Evolutionary conservation across 2,113 vertebrate species (phyloP), one percentile per base, ranked within the genome.

Genomic region (Colossoma macropomum): DNA sequence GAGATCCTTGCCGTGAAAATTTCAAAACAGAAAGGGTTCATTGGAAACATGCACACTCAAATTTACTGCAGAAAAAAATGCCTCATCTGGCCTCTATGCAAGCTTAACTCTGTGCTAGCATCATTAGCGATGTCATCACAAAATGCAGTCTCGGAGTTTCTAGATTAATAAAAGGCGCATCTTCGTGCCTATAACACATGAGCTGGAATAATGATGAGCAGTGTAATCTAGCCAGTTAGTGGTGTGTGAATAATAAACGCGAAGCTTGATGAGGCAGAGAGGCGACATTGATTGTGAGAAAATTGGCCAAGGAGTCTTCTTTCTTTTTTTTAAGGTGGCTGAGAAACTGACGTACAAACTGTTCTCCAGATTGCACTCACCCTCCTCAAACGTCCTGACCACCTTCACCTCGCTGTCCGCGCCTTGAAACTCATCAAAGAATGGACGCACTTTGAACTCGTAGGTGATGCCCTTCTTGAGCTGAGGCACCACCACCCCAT

Each of bases 371-470:
- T 45, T 34, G 85, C 89, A 94, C 95, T 94, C 91, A 95, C 98
- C 98, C 97, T 99, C 98, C 92, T 99, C 98, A 88, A 98, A 91
- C 7, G 98, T 99, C 92, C 96, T 97, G 84, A 94, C 97, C 89
- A 97, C 95, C 91, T 98, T 98, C 75, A 98, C 94, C 90, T 99
- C 98, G 8, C 98, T 99, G 87, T 99, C 98, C 45, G 97, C 96
- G 88, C 98, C 98, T 92, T 98, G 97, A 94, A 99, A 99, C 87
- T 99, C 98, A 63, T 99, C 97, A 93, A 99, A 99, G 92, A 99
- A 99, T 19, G 98, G 97, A 19, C 96, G 96, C 82, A 97, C 95
- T 91, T 99, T 99, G 92, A 99, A 97, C 93, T 99, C 97, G 0
- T 99, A 99, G 84, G 95, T 96, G 87, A 97, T 93, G 10, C 98